Conservation (phyloP, 2,797 vertebrate species). For the Erpetoichthys calabaricus region DNA sequence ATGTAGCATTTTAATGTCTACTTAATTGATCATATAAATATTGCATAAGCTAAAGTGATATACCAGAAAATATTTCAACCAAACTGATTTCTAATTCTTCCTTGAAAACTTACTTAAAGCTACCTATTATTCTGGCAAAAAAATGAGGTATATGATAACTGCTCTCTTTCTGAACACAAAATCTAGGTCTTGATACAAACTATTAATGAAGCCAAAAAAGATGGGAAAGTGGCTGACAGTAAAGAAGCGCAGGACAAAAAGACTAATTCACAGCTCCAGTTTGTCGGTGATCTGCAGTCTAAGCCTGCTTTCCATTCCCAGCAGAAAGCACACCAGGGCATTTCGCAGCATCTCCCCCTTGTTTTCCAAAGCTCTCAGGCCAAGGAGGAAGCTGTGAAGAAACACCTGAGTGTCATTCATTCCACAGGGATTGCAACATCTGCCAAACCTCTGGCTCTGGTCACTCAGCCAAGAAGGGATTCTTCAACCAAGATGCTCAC, state of each 20-base stretch:
- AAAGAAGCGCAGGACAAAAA: conserved; percentile 54
- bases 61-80: too few species aligned
- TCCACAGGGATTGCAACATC: conserved; percentile 63
- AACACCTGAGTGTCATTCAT: conserved; percentile 85
- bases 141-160: too few species aligned
- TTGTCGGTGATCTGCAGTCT: conserved; percentile 51
- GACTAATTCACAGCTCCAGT: conserved; percentile 60
- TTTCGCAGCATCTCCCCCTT: conserved; percentile 61
- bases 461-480: conserved; percentile 61
- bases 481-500: conserved; percentile 62
- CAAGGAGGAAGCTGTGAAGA: conserved; percentile 69
- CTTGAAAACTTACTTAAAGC: too few species aligned
- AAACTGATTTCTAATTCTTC: too few species aligned
- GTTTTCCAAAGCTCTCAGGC: conserved; percentile 66
- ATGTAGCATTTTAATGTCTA: too few species aligned
- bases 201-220: conserved; percentile 56
- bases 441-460: conserved; percentile 65
- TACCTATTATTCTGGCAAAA: too few species aligned
- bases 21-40: too few species aligned
- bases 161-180: too few species aligned
- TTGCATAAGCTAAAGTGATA: too few species aligned
- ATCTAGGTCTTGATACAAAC: conserved; percentile 63
- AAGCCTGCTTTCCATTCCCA: conserved; percentile 66
- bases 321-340: conserved; percentile 62
- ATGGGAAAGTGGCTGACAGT: conserved; percentile 50